Percentiles rank a stretch among this genome's conserved stretches.
Evolutionary conservation across 2,888 invertebrate genomes (phyloP).

Genomic region (Ferdinandea cuprea): DNA sequence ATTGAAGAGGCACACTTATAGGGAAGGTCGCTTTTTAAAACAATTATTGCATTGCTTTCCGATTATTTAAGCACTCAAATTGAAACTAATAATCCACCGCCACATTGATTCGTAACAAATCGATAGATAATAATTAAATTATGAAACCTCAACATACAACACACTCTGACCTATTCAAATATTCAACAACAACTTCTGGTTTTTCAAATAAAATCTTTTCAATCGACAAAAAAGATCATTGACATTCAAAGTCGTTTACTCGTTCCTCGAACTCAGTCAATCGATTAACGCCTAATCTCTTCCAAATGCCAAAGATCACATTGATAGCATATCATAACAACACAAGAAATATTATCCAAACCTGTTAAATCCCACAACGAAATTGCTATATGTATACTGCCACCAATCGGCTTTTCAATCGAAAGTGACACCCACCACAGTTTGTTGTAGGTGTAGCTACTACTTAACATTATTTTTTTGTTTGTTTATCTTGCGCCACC

Average conservation of each 20-base stretch:
- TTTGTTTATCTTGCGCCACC: slow-evolving; percentile 1
- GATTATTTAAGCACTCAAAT: too few species aligned
- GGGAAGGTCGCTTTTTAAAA: too few species aligned
- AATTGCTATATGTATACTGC: slow-evolving; percentile 1
- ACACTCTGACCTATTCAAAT: not conserved
- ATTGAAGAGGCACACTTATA: too few species aligned
- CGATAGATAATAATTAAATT: too few species aligned
- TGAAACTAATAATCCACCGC: too few species aligned
- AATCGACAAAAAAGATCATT: not conserved
- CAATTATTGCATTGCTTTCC: too few species aligned
- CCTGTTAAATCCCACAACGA: slow-evolving; percentile 5
- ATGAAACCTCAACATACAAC: too few species aligned
- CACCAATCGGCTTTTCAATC: slow-evolving; percentile 4
- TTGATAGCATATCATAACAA: slow-evolving; percentile 1
- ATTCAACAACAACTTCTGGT: not conserved
- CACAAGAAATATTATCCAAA: slow-evolving; percentile 20
- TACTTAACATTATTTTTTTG: not conserved
- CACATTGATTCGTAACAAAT: too few species aligned
- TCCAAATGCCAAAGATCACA: slow-evolving; percentile 56
- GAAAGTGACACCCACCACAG: slow-evolving; percentile 22
- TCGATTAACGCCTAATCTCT: slow-evolving; percentile 33
- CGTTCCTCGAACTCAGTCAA: slow-evolving; percentile 1
- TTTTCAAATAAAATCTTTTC: not conserved
- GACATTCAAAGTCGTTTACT: slow-evolving; percentile 17
- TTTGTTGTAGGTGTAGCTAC: not conserved